Evolutionary conservation across 2,797 vertebrate species (phyloP).

Genomic region (Clarias platycephalus): DNA sequence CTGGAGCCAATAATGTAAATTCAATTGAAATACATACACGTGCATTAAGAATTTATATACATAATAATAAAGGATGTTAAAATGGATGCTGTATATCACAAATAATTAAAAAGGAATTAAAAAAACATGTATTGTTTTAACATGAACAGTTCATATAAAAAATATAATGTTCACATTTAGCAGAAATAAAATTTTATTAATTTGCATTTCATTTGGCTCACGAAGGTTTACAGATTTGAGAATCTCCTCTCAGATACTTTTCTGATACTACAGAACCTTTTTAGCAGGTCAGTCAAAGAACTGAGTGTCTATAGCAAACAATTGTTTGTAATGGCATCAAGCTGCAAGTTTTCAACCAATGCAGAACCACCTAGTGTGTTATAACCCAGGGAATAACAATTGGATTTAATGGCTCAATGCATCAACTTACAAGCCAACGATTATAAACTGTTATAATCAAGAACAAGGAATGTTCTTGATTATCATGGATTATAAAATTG

Average conservation of each 20-base stretch:
- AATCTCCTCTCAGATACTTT: not conserved
- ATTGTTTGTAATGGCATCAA: not conserved
- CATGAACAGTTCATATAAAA: not conserved
- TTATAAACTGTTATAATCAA: too few relatives aligned
- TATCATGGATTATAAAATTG: not conserved
- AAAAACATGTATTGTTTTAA: constrained; percentile 8
- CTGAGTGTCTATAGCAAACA: not conserved
- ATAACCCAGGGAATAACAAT: not conserved
- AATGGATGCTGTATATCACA: not conserved
- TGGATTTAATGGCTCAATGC: not conserved
- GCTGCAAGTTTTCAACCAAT: not conserved
- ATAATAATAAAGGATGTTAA: not conserved
- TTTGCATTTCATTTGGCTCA: not conserved
- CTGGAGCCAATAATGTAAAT: constrained; percentile 26
- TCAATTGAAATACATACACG: not conserved
- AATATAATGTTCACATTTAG: not conserved
- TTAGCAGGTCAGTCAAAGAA: not conserved
- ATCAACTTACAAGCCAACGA: not conserved
- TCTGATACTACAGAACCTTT: not conserved
- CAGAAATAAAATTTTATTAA: not conserved
- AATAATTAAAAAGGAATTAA: not conserved
- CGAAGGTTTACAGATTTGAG: not conserved
- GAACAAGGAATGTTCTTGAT: not conserved
- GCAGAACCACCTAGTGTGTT: not conserved
- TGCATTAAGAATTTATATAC: not conserved